Conservation (phyloP, 2,113 vertebrate species). For the Vulpes ferrilata region DNA sequence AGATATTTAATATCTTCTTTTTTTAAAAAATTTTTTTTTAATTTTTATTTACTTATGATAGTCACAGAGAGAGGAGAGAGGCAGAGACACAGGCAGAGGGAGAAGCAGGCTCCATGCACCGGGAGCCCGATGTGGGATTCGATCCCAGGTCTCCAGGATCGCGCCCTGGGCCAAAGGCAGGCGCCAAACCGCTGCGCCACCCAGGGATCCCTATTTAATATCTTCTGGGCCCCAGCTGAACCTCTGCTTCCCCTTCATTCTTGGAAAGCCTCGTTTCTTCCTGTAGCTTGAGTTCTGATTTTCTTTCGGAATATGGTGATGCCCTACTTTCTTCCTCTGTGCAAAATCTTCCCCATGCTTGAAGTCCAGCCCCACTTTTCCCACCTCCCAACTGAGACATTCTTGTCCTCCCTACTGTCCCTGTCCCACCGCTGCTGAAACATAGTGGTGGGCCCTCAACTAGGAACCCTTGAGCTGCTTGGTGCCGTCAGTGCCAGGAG, state of each 20-base stretch:
- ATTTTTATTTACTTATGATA: too few relatives aligned
- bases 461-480: background rate
- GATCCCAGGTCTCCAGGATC: too few relatives aligned
- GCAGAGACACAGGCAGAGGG: too few relatives aligned
- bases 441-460: background rate
- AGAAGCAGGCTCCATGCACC: too few relatives aligned
- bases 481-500: background rate
- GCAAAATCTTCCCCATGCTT: background rate
- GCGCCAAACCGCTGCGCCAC: too few relatives aligned
- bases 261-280: background rate
- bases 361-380: background rate
- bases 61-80: too few relatives aligned
- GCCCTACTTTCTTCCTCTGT: background rate
- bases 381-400: background rate
- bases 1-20: background rate
- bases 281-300: background rate
- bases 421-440: accelerated
- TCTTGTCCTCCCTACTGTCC: background rate
- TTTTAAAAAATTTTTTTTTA: too few relatives aligned
- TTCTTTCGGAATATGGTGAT: background rate
- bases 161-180: too few relatives aligned
- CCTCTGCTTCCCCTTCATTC: too few relatives aligned
- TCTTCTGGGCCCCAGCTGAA: background rate
- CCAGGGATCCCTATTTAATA: background rate
- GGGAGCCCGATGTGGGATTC: too few relatives aligned